phyloP scores from a whole-genome alignment of 1,140 invertebrate species.

The Brachionus rubens region DNA sequence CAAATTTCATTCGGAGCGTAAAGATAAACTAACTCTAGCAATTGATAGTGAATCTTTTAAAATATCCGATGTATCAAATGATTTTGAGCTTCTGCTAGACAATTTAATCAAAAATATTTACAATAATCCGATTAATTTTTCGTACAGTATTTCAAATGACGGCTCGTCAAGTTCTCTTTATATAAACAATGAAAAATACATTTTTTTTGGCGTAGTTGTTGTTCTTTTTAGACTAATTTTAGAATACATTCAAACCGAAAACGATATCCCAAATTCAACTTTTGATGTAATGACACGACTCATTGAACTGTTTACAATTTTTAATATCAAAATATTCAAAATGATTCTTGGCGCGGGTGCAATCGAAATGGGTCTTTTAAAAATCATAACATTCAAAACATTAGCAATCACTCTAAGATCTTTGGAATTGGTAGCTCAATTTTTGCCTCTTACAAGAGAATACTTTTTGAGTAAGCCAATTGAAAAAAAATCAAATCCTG shows the following conservation, averaged over 20 bases:
- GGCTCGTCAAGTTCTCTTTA: constrained; percentile 62
- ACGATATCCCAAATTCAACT: constrained; percentile 64
- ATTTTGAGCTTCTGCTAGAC: constrained; percentile 80
- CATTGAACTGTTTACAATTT: constrained; percentile 77
- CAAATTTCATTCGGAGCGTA: constrained; percentile 16
- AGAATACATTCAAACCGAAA: constrained; percentile 80
- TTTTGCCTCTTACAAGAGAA: constrained; percentile 17
- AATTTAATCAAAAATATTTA: constrained; percentile 65
- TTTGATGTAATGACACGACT: constrained; percentile 77
- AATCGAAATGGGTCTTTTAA: constrained; percentile 84
- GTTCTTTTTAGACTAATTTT: constrained; percentile 62
- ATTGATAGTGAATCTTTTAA: constrained; percentile 90
- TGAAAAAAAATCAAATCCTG: constrained; percentile 11
- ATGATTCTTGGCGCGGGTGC: constrained; percentile 91
- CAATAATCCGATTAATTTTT: neutral
- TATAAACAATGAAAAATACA: constrained; percentile 76
- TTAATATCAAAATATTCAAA: constrained; percentile 88
- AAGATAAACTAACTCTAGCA: constrained; percentile 57
- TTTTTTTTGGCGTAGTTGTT: constrained; percentile 67
- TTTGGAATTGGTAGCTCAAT: constrained; percentile 27
- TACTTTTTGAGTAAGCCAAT: neutral
- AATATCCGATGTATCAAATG: constrained; percentile 79
- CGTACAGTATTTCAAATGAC: neutral
- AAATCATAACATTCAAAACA: constrained; percentile 92
- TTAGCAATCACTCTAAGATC: constrained; percentile 58